Percentiles rank a stretch among this genome's conserved stretches.
phyloP scores from a whole-genome alignment of 2,113 vertebrate species.

The Callospermophilus lateralis region DNA sequence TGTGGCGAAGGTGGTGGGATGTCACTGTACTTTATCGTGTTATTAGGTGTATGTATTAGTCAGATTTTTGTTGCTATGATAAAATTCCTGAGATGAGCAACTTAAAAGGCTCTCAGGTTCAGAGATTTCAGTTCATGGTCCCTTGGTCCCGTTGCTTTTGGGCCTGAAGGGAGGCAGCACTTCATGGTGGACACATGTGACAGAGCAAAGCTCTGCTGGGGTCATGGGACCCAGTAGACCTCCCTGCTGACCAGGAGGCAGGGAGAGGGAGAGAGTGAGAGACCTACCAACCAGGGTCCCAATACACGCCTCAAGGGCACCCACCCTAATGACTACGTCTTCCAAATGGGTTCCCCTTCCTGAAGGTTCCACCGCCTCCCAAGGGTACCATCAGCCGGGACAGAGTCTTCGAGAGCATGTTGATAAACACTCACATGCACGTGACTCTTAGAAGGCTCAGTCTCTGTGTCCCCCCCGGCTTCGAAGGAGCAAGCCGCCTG shows the following conservation, averaged over 20 bases:
- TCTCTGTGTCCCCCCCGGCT: not conserved
- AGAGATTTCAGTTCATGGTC: no score
- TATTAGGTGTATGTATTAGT: not conserved
- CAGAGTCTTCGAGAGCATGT: no score
- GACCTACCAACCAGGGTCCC: not conserved
- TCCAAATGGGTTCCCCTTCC: no score
- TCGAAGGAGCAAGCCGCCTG: not conserved
- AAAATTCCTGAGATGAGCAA: not conserved
- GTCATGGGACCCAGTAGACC: no score
- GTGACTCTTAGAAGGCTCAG: not conserved
- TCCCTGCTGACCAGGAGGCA: not conserved
- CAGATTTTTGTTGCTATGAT: not conserved
- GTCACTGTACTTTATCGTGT: not conserved
- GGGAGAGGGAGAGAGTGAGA: not conserved
- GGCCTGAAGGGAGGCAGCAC: not conserved
- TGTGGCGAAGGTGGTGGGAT: not conserved
- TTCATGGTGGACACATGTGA: not conserved
- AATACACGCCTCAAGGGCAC: not conserved
- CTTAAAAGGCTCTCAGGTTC: not conserved
- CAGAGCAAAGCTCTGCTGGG: not conserved
- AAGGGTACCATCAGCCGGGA: not conserved
- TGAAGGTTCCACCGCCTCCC: not conserved
- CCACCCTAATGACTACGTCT: not conserved
- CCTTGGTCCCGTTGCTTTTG: not conserved
- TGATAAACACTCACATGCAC: not conserved